Evolutionary conservation across 1,140 invertebrate species (phyloP).

Genomic region (Eupeodes corollae): DNA sequence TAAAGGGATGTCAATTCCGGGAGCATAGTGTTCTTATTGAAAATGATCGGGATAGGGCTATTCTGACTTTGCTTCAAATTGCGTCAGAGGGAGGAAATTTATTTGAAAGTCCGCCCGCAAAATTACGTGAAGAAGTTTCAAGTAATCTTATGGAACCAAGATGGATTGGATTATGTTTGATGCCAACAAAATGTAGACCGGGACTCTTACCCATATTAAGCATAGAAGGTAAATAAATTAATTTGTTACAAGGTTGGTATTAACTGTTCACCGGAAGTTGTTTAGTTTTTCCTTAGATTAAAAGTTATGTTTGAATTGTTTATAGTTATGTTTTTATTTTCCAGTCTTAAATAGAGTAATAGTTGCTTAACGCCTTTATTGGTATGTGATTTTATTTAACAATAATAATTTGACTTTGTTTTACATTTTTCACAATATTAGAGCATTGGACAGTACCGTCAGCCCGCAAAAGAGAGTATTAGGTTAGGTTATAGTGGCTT

Average conservation of each 20-base stretch:
- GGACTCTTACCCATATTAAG: constrained; percentile 29
- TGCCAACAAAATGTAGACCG: constrained; percentile 27
- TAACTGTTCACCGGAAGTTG: too few species aligned
- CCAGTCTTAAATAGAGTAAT: too few species aligned
- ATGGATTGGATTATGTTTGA: constrained; percentile 28
- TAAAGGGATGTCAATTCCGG: constrained; percentile 32
- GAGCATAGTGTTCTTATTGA: constrained; percentile 34
- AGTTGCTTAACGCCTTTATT: too few species aligned
- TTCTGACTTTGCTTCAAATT: constrained; percentile 30
- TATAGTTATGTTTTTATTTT: too few species aligned
- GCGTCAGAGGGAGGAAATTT: constrained; percentile 25
- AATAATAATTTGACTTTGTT: too few species aligned
- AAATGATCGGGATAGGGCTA: constrained; percentile 32
- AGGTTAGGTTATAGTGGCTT: too few species aligned
- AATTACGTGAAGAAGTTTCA: constrained; percentile 20
- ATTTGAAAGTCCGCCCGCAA: constrained; percentile 20
- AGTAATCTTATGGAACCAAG: constrained; percentile 18
- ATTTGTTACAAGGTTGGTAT: background rate
- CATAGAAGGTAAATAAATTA: constrained; percentile 22
- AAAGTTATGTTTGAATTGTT: too few species aligned
- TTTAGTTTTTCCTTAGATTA: too few species aligned
- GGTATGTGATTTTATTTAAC: too few species aligned
- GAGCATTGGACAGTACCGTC: too few species aligned
- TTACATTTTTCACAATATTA: too few species aligned
- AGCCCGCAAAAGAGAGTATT: too few species aligned